Evolutionary conservation across 2,888 invertebrate genomes (phyloP).

Genomic region (Eupithecia abbreviata): DNA sequence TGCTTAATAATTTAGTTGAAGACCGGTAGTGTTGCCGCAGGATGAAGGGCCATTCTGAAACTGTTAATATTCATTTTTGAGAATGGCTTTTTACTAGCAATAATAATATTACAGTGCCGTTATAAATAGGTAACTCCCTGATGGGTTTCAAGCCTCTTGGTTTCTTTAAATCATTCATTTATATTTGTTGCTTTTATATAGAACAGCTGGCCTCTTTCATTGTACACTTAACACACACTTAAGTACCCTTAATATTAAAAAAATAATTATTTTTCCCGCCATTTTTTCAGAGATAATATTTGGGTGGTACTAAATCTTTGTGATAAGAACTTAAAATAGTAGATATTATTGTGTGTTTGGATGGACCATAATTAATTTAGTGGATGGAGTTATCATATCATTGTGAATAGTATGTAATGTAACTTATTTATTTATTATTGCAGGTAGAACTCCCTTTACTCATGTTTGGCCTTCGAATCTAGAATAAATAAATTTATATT

Average conservation of each 20-base stretch:
- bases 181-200: too few relatives aligned
- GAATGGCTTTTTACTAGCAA: neutral
- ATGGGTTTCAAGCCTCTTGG: too few relatives aligned
- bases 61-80: neutral
- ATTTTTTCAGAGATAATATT: neutral
- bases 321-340: neutral
- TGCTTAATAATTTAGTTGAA: neutral
- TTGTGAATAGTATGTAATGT: constrained; percentile 28
- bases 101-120: neutral
- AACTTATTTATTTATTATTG: constrained; percentile 19
- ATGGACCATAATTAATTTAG: constrained; percentile 5
- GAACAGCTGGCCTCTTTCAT: too few relatives aligned
- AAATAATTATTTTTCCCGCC: neutral
- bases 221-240: too few relatives aligned
- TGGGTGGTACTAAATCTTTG: neutral
- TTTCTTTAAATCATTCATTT: too few relatives aligned
- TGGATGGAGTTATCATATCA: constrained; percentile 42
- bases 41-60: neutral
- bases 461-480: neutral
- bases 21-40: neutral
- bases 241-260: too few relatives aligned
- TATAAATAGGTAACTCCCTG: too few relatives aligned
- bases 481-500: neutral
- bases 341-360: constrained; percentile 1
- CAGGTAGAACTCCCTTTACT: neutral